Conservation (phyloP, 2,113 vertebrate genomes). For the Pimephales promelas region DNA sequence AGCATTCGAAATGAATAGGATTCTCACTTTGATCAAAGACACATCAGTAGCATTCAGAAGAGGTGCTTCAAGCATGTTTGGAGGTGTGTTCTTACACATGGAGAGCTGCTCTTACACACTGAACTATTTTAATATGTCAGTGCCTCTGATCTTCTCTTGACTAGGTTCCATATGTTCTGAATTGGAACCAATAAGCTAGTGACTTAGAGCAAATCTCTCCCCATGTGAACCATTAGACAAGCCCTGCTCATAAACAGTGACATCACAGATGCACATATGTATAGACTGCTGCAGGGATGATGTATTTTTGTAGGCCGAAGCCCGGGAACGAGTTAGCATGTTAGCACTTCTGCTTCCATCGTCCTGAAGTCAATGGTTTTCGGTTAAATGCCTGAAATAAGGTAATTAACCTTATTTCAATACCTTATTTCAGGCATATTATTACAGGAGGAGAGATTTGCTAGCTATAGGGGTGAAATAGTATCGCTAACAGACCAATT, state of each 20-base stretch:
- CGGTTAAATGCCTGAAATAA: no score
- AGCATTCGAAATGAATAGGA: neutral
- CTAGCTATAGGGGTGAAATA: no score
- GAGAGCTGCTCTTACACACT: neutral
- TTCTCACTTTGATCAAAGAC: constrained; percentile 4
- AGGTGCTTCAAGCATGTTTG: constrained; percentile 8
- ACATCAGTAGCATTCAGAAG: constrained; percentile 16
- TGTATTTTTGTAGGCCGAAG: neutral
- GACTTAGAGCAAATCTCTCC: neutral
- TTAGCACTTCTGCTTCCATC: no score
- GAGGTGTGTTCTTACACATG: constrained; percentile 1
- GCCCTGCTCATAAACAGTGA: neutral
- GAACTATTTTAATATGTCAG: constrained; percentile 5
- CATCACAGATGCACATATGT: neutral
- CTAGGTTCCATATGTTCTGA: neutral
- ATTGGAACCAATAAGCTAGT: neutral
- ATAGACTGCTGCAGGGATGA: neutral
- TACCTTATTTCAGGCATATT: no score
- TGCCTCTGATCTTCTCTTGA: constrained; percentile 12
- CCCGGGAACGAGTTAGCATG: no score
- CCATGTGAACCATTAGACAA: neutral
- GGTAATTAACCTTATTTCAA: no score
- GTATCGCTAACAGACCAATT: no score
- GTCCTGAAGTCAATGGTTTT: no score
- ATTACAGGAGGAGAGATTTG: no score